These are phyloP conservation scores for Galemys pyrenaicus DNA, from an alignment of 2,113 vertebrate species.

Conservation along the genomic window DNA sequence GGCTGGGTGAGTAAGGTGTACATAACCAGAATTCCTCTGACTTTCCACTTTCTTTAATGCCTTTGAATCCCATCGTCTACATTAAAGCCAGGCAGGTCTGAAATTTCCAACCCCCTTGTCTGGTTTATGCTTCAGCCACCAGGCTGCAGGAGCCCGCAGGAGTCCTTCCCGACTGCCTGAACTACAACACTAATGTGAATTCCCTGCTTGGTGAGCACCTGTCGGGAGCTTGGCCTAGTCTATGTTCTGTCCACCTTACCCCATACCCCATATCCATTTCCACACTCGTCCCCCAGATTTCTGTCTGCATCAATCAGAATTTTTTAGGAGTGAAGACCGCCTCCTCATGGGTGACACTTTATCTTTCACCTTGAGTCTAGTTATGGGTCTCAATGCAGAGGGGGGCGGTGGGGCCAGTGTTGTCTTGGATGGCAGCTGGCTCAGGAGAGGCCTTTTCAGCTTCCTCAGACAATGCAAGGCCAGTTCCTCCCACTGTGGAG, in stretches of 20 bases:
- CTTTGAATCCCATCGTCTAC: background rate
- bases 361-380: background rate
- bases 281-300: background rate
- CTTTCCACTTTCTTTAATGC: background rate
- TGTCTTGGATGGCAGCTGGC: background rate
- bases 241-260: background rate
- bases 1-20: background rate
- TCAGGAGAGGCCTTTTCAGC: background rate
- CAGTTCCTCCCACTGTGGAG: background rate
- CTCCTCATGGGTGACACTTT: background rate
- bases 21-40: background rate
- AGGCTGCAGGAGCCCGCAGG: background rate
- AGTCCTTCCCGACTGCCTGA: background rate
- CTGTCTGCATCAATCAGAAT: background rate
- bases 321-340: rapidly evolving
- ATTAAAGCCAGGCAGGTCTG: background rate
- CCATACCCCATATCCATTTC: background rate
- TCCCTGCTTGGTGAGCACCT: background rate
- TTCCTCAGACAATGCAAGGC: background rate
- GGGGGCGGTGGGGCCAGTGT: background rate
- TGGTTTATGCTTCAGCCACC: background rate
- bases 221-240: background rate
- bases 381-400: background rate
- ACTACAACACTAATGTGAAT: background rate
- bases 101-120: background rate